phyloP scores from a whole-genome alignment of 2,888 invertebrate species.

The Lycophotia porphyrea region DNA sequence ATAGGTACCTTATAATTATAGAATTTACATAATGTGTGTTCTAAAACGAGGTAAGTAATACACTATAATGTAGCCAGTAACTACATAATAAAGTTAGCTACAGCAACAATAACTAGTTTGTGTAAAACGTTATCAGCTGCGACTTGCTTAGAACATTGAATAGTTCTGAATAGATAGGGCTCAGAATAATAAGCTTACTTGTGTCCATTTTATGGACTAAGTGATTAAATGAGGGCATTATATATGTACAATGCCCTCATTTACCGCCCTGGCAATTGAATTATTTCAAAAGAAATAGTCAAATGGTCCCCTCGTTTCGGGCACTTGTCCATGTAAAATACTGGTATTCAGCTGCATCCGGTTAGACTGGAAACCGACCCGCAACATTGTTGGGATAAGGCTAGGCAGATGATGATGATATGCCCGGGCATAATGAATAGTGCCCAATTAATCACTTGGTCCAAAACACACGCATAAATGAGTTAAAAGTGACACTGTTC shows the following conservation, averaged over 20 bases:
- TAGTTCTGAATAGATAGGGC: neutral
- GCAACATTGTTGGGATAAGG: neutral
- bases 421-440: too few species aligned
- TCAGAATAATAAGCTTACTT: neutral
- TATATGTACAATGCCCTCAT: too few species aligned
- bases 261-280: neutral
- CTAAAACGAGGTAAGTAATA: constrained; percentile 21
- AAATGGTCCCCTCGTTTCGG: neutral
- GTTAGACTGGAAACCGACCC: too few species aligned
- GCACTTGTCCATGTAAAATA: too few species aligned
- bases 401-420: neutral
- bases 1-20: neutral
- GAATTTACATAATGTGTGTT: constrained; percentile 1
- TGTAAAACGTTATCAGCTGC: neutral
- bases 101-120: neutral
- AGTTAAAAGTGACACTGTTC: neutral
- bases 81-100: neutral
- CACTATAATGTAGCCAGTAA: neutral
- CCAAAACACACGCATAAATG: neutral
- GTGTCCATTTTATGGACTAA: neutral
- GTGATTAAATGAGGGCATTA: neutral
- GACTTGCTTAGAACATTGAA: neutral
- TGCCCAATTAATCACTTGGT: too few species aligned
- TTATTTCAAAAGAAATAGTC: neutral
- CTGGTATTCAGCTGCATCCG: too few species aligned